These are phyloP conservation scores for Lutraria rhynchaena DNA, from an alignment of 1,140 invertebrate genomes.

Conservation along the genomic window DNA sequence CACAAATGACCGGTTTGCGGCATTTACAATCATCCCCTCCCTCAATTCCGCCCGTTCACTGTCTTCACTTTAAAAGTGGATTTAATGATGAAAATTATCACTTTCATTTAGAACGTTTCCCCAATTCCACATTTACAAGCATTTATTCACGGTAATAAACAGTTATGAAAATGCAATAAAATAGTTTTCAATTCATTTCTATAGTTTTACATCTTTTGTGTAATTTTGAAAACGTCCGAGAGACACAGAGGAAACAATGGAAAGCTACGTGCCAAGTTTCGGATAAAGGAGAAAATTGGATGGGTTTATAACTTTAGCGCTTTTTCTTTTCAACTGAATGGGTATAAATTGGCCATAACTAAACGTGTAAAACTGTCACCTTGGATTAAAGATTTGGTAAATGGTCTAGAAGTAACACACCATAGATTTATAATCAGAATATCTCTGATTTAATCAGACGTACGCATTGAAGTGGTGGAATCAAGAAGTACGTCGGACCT, in stretches of 20 bases:
- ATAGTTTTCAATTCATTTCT: constrained; percentile 14
- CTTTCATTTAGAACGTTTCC: constrained; percentile 16
- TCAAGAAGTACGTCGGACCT: no score
- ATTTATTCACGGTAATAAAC: constrained; percentile 17
- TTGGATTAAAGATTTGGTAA: constrained; percentile 32
- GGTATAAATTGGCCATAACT: constrained; percentile 45
- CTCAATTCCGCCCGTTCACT: not conserved
- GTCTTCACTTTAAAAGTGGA: constrained; percentile 7
- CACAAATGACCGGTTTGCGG: constrained; percentile 13
- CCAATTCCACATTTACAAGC: not conserved
- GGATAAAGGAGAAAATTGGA: constrained; percentile 43
- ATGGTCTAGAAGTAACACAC: constrained; percentile 2
- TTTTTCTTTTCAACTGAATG: constrained; percentile 36
- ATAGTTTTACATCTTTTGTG: constrained; percentile 36
- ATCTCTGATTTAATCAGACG: constrained; percentile 1
- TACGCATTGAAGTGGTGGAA: no score
- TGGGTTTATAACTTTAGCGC: constrained; percentile 13
- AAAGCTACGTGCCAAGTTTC: constrained; percentile 28
- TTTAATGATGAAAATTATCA: constrained; percentile 38
- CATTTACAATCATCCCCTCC: not conserved
- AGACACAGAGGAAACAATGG: constrained; percentile 2
- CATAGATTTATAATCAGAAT: no score
- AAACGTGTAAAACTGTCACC: constrained; percentile 36
- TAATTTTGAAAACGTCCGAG: constrained; percentile 9
- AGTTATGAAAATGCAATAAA: constrained; percentile 46